A percentile compares a stretch with the other conserved stretches of the same genome.
phyloP scores from a whole-genome alignment of 2,888 invertebrate genomes.

The Hyles lineata region DNA sequence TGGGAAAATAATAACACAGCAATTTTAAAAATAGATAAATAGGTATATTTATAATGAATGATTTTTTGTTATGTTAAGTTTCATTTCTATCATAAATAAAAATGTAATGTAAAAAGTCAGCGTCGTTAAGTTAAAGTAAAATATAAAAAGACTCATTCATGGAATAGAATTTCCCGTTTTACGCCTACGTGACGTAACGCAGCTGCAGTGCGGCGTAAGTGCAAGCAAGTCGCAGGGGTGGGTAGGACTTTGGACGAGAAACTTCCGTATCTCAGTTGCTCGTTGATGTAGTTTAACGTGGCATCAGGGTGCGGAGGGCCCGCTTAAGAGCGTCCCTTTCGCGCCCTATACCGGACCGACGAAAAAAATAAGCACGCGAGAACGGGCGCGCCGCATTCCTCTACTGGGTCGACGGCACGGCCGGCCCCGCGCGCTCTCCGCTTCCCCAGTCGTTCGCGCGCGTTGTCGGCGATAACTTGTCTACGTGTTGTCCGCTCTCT shows the following conservation, averaged over 20 bases:
- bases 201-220: conserved; percentile 42
- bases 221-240: conserved; percentile 29
- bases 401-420: conserved; percentile 77
- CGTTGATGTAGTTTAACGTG: background rate
- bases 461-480: conserved; percentile 67
- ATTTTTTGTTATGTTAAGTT: no score
- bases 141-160: conserved; percentile 6
- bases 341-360: conserved; percentile 55
- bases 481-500: conserved; percentile 56
- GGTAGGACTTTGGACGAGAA: conserved; percentile 23
- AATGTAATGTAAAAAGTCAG: no score
- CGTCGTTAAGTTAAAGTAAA: background rate
- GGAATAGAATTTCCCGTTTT: conserved; percentile 14
- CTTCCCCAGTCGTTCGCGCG: conserved; percentile 75
- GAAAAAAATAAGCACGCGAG: conserved; percentile 73
- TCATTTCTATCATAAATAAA: no score
- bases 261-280: conserved; percentile 13
- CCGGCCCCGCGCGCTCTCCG: conserved; percentile 49
- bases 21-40: no score
- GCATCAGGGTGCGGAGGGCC: conserved; percentile 27
- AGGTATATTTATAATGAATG: no score
- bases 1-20: background rate
- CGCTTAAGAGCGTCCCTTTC: conserved; percentile 31
- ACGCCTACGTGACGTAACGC: conserved; percentile 28
- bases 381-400: conserved; percentile 80